Evolutionary conservation across 2,113 vertebrate genomes (phyloP).

Genomic region (Okapia johnstoni): DNA sequence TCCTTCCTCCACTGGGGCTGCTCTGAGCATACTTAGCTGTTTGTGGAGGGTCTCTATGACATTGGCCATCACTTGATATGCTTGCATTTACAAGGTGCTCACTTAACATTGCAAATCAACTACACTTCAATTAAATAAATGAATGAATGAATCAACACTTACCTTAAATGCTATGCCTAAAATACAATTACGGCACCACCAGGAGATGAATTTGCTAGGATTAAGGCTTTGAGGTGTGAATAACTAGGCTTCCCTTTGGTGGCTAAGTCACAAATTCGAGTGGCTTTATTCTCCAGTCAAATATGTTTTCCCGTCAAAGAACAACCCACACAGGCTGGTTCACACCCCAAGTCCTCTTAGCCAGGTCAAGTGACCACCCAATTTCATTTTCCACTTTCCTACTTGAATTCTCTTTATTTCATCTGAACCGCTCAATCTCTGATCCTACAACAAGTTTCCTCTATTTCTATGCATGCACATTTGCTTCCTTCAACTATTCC

Average conservation of each 20-base stretch:
- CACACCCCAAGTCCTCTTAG: background rate
- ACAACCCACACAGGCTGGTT: background rate
- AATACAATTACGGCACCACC: background rate
- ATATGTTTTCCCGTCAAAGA: background rate
- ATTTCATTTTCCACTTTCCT: background rate
- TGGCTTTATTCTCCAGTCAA: background rate
- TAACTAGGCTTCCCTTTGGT: background rate
- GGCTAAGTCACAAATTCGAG: background rate
- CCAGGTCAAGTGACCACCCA: background rate
- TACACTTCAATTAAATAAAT: background rate
- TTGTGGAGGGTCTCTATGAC: background rate
- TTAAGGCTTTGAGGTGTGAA: background rate
- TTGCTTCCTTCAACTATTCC: background rate
- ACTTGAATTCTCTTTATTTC: background rate
- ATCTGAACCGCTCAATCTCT: background rate
- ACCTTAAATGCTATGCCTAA: background rate
- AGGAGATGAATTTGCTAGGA: background rate
- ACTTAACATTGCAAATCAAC: background rate
- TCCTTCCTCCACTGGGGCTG: background rate
- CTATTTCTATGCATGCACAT: background rate
- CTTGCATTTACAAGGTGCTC: background rate
- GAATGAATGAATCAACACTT: background rate
- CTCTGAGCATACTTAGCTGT: background rate
- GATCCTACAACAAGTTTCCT: background rate
- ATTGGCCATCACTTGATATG: background rate